Percentiles rank a stretch among this genome's conserved stretches.
Evolutionary conservation across 1,140 invertebrate species (phyloP).

Genomic region (Babylonia areolata): DNA sequence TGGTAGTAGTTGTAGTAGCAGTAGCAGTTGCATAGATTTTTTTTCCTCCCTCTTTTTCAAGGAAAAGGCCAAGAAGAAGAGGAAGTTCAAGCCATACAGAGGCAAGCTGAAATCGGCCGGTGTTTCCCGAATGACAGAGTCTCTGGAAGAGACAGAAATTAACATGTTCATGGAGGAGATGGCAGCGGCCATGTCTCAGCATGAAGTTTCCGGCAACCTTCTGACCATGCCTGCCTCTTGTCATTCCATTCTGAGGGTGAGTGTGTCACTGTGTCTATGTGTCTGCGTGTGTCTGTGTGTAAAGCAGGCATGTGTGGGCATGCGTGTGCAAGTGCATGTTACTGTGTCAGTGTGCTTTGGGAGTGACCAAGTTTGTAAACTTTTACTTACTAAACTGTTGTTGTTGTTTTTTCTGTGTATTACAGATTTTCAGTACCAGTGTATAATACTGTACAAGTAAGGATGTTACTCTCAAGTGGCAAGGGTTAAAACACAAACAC

Average conservation of each 20-base stretch:
- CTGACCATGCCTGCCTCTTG: constrained; percentile 70
- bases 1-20: too few species aligned
- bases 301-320: constrained; percentile 1
- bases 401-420: not conserved
- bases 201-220: constrained; percentile 51
- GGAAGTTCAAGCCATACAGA: constrained; percentile 66
- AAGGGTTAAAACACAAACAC: too few species aligned
- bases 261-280: not conserved
- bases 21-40: too few species aligned
- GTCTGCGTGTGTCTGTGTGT: constrained; percentile 1
- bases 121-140: constrained; percentile 64
- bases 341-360: constrained; percentile 14
- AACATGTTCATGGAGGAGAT: constrained; percentile 58
- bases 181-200: constrained; percentile 41
- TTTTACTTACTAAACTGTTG: too few species aligned
- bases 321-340: constrained; percentile 60
- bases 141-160: constrained; percentile 71
- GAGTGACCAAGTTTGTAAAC: too few species aligned
- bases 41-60: not conserved
- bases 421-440: too few species aligned
- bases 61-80: constrained; percentile 54
- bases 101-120: constrained; percentile 64
- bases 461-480: too few species aligned
- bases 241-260: constrained; percentile 71
- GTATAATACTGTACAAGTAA: too few species aligned